Evolutionary conservation across 92 coral and sea anemone species (phyloP).

Genomic region (Umimayanthus kanabou): DNA sequence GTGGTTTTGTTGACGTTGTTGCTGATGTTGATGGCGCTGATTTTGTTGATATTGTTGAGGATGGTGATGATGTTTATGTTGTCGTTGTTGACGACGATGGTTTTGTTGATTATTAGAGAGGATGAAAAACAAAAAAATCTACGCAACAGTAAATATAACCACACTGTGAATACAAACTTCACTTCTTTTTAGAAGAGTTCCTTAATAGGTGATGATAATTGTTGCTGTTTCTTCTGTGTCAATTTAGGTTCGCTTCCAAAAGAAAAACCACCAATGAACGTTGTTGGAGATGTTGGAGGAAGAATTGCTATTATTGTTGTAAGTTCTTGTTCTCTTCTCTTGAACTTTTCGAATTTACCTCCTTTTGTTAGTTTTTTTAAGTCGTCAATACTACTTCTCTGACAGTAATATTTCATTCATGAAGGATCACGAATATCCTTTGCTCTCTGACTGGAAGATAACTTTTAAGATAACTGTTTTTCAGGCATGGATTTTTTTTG

Average conservation of each 20-base stretch:
- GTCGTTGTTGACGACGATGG: background rate
- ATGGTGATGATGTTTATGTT: background rate
- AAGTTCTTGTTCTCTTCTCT: conserved; percentile 25
- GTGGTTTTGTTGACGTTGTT: background rate
- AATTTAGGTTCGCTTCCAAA: conserved; percentile 83
- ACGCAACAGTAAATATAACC: background rate
- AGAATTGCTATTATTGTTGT: conserved; percentile 96
- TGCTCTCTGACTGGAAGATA: too few species aligned
- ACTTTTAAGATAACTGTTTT: too few species aligned
- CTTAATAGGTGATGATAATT: background rate
- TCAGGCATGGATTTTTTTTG: too few species aligned
- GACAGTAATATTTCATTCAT: too few species aligned
- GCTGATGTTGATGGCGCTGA: background rate
- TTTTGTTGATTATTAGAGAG: background rate
- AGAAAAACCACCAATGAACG: conserved; percentile 98
- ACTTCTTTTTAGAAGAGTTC: background rate
- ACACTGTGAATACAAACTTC: too few species aligned
- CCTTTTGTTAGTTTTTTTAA: background rate
- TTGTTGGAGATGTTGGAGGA: conserved; percentile 99
- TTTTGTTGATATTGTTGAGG: background rate
- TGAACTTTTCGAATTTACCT: background rate
- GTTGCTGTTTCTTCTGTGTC: conserved; percentile 4
- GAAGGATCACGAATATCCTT: too few species aligned
- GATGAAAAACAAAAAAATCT: background rate
- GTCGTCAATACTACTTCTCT: background rate